A percentile compares a stretch with the other conserved stretches of the same genome.
These are phyloP conservation scores for Cerceris ruficornis DNA, from an alignment of 2,888 invertebrate genomes.

Conservation along the genomic window DNA sequence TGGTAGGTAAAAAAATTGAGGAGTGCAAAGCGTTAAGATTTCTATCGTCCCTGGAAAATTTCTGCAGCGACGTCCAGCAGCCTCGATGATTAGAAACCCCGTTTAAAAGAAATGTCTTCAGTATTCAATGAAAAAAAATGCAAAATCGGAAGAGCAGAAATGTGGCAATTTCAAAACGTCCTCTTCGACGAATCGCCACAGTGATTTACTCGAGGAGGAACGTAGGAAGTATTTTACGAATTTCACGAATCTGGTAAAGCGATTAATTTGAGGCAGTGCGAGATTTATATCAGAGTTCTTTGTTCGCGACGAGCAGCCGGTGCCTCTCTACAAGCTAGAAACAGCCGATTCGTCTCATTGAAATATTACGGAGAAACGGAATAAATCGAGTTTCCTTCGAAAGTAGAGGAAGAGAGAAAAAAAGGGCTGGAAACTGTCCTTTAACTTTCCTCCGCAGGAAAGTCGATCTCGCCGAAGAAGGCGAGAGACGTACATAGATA, in stretches of 20 bases:
- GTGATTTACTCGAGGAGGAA: constrained; percentile 36
- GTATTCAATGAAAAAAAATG: too few species aligned
- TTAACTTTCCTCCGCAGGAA: neutral
- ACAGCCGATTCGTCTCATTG: constrained; percentile 29
- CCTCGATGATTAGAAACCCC: too few species aligned
- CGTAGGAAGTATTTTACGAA: constrained; percentile 28
- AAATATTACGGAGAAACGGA: neutral
- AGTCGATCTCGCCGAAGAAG: neutral
- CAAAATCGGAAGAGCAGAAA: too few species aligned
- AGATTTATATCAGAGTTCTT: constrained; percentile 36
- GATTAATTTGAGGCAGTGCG: constrained; percentile 39
- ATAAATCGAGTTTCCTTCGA: too few species aligned
- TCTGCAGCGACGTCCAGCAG: too few species aligned
- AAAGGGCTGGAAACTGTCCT: neutral
- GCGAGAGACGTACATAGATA: neutral
- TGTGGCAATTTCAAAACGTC: too few species aligned
- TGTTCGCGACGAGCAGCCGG: neutral
- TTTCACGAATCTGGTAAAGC: constrained; percentile 38
- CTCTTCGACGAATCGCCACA: neutral
- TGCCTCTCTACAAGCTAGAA: neutral
- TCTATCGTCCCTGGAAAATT: too few species aligned
- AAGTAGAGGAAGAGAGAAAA: too few species aligned
- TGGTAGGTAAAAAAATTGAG: too few species aligned
- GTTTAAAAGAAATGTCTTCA: too few species aligned
- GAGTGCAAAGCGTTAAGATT: too few species aligned